Conservation (phyloP, 1,140 invertebrate genomes). For the Calephelis virginiensis region DNA sequence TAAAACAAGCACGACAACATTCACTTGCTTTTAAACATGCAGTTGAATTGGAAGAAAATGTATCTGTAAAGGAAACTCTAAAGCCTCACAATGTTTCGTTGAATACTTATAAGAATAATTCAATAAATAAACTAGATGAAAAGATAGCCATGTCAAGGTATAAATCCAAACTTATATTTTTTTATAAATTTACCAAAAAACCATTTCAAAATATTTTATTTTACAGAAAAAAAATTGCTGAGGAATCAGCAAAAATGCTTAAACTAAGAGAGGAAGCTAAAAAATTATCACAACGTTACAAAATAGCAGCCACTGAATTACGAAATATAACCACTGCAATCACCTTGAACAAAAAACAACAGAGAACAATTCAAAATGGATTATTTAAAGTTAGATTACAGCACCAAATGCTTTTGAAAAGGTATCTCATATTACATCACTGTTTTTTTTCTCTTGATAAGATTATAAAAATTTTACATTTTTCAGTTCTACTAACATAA, state of each 20-base stretch:
- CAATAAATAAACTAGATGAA: constrained; percentile 50
- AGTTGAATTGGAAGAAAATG: constrained; percentile 1
- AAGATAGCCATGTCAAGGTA: constrained; percentile 67
- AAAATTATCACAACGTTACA: constrained; percentile 64
- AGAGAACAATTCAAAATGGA: constrained; percentile 49
- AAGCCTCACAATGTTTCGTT: constrained; percentile 29
- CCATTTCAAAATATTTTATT: constrained; percentile 15
- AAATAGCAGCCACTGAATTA: constrained; percentile 64
- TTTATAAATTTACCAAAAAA: constrained; percentile 1
- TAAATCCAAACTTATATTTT: constrained; percentile 13
- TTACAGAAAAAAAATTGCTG: constrained; percentile 68
- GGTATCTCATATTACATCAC: constrained; percentile 41
- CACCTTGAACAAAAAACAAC: constrained; percentile 63
- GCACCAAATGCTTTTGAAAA: constrained; percentile 64
- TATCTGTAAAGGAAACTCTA: background rate
- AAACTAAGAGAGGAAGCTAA: constrained; percentile 63
- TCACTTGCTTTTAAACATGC: constrained; percentile 24
- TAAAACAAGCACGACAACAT: constrained; percentile 59
- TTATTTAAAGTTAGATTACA: constrained; percentile 58
- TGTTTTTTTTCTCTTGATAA: background rate
- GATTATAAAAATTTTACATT: constrained; percentile 10
- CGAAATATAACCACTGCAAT: constrained; percentile 63
- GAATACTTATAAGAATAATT: constrained; percentile 19
- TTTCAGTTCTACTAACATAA: constrained; percentile 47
- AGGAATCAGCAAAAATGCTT: constrained; percentile 65